Conservation (phyloP, 2,797 vertebrate genomes). For the Scleropages formosus region DNA sequence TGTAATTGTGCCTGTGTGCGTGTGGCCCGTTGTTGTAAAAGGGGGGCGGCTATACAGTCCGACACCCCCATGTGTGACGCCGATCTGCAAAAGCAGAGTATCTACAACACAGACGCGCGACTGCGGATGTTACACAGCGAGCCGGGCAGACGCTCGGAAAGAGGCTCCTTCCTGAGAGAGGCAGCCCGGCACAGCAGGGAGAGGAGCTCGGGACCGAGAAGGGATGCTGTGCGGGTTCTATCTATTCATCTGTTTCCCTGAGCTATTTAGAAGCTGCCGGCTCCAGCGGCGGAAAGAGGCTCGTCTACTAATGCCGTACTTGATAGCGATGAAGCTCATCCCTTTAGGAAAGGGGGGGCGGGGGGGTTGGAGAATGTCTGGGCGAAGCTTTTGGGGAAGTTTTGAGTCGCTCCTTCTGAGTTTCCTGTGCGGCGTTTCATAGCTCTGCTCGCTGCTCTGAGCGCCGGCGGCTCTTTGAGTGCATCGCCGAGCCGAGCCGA, state of each 20-base stretch:
- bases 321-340: background rate
- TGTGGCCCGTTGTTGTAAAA: too few species aligned
- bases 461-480: background rate
- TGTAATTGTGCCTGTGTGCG: too few species aligned
- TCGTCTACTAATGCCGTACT: background rate
- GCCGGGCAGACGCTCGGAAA: background rate
- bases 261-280: background rate
- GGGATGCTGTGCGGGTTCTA: background rate
- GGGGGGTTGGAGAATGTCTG: background rate
- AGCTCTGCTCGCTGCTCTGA: background rate
- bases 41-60: background rate
- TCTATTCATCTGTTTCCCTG: background rate
- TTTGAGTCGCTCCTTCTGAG: background rate
- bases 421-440: too few species aligned
- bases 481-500: background rate
- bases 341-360: background rate
- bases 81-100: constrained; percentile 8
- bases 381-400: background rate
- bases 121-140: background rate
- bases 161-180: background rate
- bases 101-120: too few species aligned
- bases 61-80: background rate
- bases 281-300: background rate
- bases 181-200: background rate
- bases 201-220: too few species aligned